Evolutionary conservation across 2,113 vertebrate species (phyloP).

Genomic region (Scomber japonicus): DNA sequence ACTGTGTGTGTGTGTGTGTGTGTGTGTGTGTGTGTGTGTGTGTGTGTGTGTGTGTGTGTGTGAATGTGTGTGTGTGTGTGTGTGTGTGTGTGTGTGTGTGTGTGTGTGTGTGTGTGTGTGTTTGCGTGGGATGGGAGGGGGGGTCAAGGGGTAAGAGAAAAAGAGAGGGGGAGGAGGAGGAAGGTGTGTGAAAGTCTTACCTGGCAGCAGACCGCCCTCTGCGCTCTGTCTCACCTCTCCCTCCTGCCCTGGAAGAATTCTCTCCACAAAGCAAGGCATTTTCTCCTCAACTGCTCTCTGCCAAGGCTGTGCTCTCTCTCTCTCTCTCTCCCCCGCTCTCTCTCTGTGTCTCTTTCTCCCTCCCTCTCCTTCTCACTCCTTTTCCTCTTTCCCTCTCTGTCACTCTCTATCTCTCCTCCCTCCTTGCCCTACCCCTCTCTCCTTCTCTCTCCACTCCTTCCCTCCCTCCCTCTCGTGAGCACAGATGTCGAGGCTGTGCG

Average conservation of each 20-base stretch:
- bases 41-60: neutral
- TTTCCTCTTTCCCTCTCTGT: conserved; percentile 76
- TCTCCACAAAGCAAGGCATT: conserved; percentile 90
- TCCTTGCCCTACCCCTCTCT: conserved; percentile 70
- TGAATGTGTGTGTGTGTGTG: neutral
- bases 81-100: neutral
- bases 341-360: conserved; percentile 57
- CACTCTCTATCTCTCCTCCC: conserved; percentile 70
- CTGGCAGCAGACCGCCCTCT: conserved; percentile 85
- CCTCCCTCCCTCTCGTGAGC: conserved; percentile 64
- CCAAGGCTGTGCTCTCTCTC: conserved; percentile 73
- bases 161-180: neutral
- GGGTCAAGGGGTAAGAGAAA: neutral
- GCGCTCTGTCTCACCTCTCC: conserved; percentile 85
- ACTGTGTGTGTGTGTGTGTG: conserved; percentile 20
- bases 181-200: conserved; percentile 79
- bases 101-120: neutral
- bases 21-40: conserved; percentile 13
- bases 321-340: conserved; percentile 43
- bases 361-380: conserved; percentile 69
- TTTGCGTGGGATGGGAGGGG: neutral
- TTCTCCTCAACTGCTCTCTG: conserved; percentile 83
- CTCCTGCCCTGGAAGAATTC: conserved; percentile 87
- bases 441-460: conserved; percentile 41
- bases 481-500: conserved; percentile 85